Evolutionary conservation across 2,888 invertebrate species (phyloP).

Genomic region (Nasonovia ribisnigri): DNA sequence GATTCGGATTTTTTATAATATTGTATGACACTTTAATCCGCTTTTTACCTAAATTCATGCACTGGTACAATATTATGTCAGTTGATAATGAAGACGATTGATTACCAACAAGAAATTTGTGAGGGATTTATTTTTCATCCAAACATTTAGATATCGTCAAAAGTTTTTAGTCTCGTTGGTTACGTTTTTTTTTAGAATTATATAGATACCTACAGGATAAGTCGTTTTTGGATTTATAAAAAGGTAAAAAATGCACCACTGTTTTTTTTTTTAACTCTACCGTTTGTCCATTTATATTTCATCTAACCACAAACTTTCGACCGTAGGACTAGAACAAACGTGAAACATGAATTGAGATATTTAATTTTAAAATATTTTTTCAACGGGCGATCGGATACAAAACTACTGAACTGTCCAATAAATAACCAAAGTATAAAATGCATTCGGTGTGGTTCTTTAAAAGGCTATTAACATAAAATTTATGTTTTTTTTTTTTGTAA

Average conservation of each 20-base stretch:
- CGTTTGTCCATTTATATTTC: background rate
- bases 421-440: background rate
- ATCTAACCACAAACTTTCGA: background rate
- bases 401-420: background rate
- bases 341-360: background rate
- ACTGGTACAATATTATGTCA: background rate
- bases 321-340: background rate
- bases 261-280: background rate
- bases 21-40: background rate
- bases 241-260: background rate
- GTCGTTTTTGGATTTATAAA: background rate
- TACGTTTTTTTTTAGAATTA: background rate
- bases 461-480: background rate
- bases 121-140: background rate
- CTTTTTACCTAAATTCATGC: background rate
- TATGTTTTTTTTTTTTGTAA: background rate
- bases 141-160: background rate
- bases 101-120: background rate
- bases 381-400: background rate
- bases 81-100: background rate
- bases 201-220: background rate
- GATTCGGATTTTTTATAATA: background rate
- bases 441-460: background rate
- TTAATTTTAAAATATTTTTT: background rate
- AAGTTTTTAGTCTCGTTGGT: background rate